These are phyloP conservation scores for Eupeodes luniger DNA, from an alignment of 2,888 invertebrate species.

Conservation along the genomic window DNA sequence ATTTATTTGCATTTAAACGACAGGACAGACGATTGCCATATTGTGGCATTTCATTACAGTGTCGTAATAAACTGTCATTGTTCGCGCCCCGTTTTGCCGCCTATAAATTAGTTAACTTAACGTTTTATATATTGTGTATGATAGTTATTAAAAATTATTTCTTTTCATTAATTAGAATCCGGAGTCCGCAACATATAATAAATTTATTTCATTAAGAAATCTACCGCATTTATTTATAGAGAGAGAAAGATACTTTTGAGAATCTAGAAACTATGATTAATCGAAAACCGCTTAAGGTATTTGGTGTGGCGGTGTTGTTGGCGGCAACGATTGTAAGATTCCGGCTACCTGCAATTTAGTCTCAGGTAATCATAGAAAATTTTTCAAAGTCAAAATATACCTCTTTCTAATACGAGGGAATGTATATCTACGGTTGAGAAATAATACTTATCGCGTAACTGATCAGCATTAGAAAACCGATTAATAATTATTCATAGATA, in stretches of 20 bases:
- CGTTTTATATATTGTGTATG: slow-evolving; percentile 51
- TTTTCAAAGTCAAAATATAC: slow-evolving; percentile 5
- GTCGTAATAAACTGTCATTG: slow-evolving; percentile 30
- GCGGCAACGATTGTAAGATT: neutral
- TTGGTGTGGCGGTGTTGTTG: neutral
- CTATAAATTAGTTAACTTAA: slow-evolving; percentile 65
- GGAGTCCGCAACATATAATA: slow-evolving; percentile 20
- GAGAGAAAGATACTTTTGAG: neutral
- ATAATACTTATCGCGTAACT: slow-evolving; percentile 50
- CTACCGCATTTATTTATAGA: neutral
- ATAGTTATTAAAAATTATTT: slow-evolving; percentile 57
- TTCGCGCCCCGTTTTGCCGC: slow-evolving; percentile 7
- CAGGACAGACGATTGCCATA: neutral
- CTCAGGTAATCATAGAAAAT: slow-evolving; percentile 13
- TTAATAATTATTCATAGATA: neutral
- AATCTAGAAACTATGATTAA: slow-evolving; percentile 57
- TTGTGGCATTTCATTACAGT: slow-evolving; percentile 45
- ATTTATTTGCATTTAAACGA: slow-evolving; percentile 48
- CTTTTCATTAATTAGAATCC: slow-evolving; percentile 67
- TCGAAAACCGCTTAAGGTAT: slow-evolving; percentile 41
- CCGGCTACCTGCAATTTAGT: neutral
- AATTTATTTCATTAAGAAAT: slow-evolving; percentile 59
- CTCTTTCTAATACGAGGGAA: slow-evolving; percentile 10
- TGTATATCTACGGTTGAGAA: neutral
- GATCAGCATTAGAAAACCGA: slow-evolving; percentile 44